A percentile compares a stretch with the other conserved stretches of the same genome.
Evolutionary conservation across 2,113 vertebrate species (phyloP).

Genomic region (Vanacampus margaritifer): DNA sequence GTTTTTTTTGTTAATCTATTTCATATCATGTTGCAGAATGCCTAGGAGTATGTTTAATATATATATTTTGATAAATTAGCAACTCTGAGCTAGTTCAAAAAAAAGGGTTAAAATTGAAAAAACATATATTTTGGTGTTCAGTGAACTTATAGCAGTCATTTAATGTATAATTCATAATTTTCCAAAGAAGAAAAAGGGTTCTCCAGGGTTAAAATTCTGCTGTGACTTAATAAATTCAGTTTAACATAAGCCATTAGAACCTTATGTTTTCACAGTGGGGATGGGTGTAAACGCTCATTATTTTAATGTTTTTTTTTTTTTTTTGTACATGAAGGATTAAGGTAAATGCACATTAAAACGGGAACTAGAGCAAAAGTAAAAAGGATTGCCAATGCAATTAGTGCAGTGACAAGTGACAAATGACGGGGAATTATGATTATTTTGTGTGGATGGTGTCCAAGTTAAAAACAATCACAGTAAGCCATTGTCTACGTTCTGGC

Average conservation of each 20-base stretch:
- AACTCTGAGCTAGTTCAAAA: too few species aligned
- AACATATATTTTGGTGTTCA: too few species aligned
- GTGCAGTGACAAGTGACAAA: constrained; percentile 17
- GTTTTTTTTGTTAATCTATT: too few species aligned
- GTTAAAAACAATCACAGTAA: neutral
- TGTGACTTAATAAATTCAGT: neutral
- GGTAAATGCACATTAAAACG: constrained; percentile 66
- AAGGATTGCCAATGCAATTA: constrained; percentile 61
- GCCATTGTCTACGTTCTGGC: constrained; percentile 20
- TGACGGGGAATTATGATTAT: constrained; percentile 47
- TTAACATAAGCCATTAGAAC: constrained; percentile 40
- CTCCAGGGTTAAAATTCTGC: neutral
- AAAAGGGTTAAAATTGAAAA: too few species aligned
- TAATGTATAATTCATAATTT: too few species aligned
- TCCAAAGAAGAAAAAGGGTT: too few species aligned
- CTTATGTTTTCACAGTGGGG: constrained; percentile 37
- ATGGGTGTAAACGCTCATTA: constrained; percentile 50
- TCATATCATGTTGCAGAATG: too few species aligned
- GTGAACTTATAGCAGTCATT: too few species aligned
- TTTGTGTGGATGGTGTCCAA: constrained; percentile 36
- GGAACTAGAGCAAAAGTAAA: constrained; percentile 66
- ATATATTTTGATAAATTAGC: too few species aligned
- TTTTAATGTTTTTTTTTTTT: constrained; percentile 35
- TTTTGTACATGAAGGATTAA: constrained; percentile 44
- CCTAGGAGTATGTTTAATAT: too few species aligned